Evolutionary conservation across 2,888 invertebrate genomes (phyloP).

Genomic region (Thereva nobilitata): DNA sequence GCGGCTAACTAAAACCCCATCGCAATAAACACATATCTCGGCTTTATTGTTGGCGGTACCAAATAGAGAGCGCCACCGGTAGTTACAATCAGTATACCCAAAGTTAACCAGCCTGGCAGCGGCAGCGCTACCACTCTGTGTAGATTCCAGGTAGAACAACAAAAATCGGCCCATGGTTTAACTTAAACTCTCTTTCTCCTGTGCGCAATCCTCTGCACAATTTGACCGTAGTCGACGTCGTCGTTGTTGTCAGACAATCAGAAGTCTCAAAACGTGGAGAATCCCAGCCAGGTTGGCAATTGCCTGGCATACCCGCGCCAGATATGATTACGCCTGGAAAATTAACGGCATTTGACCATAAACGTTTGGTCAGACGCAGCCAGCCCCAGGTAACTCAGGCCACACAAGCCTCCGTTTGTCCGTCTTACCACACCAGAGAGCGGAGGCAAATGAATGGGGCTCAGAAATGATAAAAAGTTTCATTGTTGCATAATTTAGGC

Average conservation of each 20-base stretch:
- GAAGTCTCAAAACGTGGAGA: slow-evolving; percentile 12
- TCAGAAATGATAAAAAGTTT: slow-evolving; percentile 38
- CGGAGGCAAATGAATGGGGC: slow-evolving; percentile 34
- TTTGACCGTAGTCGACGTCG: slow-evolving; percentile 2
- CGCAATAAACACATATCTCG: slow-evolving; percentile 32
- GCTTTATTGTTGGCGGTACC: slow-evolving; percentile 40
- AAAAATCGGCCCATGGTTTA: no score
- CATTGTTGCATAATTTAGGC: slow-evolving; percentile 43
- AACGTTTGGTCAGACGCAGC: slow-evolving; percentile 34
- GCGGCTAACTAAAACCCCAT: slow-evolving; percentile 15
- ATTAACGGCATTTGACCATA: slow-evolving; percentile 42
- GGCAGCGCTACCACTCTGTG: no score
- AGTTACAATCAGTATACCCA: slow-evolving; percentile 24
- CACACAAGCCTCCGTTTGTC: no score
- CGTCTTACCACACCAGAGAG: neutral
- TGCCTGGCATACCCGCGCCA: neutral
- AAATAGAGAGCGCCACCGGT: slow-evolving; percentile 42
- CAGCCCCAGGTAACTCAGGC: neutral
- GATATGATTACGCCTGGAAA: slow-evolving; percentile 41
- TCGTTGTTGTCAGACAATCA: slow-evolving; percentile 22
- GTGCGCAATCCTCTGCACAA: no score
- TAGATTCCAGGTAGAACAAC: no score
- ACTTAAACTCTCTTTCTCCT: no score
- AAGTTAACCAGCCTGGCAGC: no score
- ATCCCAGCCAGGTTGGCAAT: slow-evolving; percentile 25